phyloP scores from a whole-genome alignment of 2,888 invertebrate species.

The Synergus umbraculus region DNA sequence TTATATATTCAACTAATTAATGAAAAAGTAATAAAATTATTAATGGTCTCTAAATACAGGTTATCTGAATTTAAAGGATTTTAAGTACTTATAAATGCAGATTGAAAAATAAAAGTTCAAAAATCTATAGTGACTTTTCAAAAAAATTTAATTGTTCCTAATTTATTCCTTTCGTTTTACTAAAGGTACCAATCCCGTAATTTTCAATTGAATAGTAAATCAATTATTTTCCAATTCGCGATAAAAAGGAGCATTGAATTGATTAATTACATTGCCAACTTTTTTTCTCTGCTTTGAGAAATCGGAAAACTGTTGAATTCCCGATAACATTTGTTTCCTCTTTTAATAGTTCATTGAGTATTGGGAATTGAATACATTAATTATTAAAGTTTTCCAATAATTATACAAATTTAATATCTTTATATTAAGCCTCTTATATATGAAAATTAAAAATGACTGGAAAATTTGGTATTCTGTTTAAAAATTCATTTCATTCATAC shows the following conservation, averaged over 20 bases:
- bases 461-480: neutral
- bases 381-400: neutral
- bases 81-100: no score
- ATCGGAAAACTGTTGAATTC: neutral
- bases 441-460: neutral
- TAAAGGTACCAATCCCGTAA: neutral
- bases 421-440: neutral
- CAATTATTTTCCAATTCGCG: neutral
- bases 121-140: no score
- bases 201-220: neutral
- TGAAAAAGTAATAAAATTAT: no score
- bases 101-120: no score
- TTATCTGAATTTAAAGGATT: no score
- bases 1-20: no score
- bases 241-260: neutral
- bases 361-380: neutral
- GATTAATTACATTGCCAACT: constrained; percentile 3
- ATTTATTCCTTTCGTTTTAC: neutral
- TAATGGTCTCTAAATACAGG: no score
- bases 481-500: neutral
- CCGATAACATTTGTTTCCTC: neutral
- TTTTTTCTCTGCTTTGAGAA: neutral
- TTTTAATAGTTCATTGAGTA: neutral
- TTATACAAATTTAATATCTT: neutral
- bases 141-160: no score